These are phyloP conservation scores for Clarias batrachus DNA, from an alignment of 2,113 vertebrate genomes.

Conservation along the genomic window DNA sequence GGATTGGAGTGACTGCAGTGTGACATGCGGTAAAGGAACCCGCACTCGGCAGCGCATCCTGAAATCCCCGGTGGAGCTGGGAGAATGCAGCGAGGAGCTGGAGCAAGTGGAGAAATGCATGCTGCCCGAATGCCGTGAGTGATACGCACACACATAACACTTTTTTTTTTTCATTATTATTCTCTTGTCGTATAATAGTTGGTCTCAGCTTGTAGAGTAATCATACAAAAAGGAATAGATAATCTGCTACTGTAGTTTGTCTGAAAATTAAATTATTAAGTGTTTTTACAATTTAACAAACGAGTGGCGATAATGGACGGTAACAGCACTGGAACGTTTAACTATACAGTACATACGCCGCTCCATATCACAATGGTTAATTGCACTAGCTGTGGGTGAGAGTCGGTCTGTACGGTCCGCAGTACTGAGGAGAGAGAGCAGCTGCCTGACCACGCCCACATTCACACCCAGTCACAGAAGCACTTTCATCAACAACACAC, in stretches of 20 bases:
- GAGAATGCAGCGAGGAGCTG: constrained; percentile 92
- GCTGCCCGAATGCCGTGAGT: constrained; percentile 97
- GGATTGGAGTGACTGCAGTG: constrained; percentile 98
- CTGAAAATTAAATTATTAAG: not conserved
- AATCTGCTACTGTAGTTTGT: not conserved
- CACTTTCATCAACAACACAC: too few species aligned
- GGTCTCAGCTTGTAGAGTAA: not conserved
- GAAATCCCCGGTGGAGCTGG: constrained; percentile 92
- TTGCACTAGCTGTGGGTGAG: too few species aligned
- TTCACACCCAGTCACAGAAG: too few species aligned
- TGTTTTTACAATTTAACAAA: not conserved
- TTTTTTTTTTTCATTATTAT: too few species aligned
- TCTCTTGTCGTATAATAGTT: not conserved
- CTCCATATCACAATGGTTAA: too few species aligned
- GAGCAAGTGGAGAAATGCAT: constrained; percentile 98
- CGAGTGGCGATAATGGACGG: too few species aligned
- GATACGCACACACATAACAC: constrained; percentile 19
- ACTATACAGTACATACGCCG: too few species aligned
- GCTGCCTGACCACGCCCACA: too few species aligned
- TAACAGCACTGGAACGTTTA: too few species aligned
- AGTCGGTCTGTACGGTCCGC: too few species aligned
- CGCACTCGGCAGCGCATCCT: constrained; percentile 87
- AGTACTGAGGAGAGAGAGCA: too few species aligned
- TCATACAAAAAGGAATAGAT: not conserved
- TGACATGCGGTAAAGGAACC: constrained; percentile 91